These are phyloP conservation scores for Ericerus pela DNA, from an alignment of 1,140 invertebrate species.

Conservation along the genomic window DNA sequence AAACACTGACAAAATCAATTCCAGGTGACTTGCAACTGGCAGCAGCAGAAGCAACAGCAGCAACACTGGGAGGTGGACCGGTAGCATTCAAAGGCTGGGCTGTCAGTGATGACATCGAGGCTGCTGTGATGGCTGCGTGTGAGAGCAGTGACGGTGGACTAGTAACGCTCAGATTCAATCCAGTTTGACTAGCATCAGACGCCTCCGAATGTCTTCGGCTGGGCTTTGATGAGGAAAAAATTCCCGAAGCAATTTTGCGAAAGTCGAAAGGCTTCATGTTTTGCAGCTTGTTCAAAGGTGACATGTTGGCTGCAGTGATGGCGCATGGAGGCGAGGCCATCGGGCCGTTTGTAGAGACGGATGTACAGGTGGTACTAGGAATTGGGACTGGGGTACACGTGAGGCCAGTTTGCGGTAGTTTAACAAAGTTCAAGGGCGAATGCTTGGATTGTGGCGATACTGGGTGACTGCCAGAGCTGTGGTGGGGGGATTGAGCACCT, in stretches of 20 bases:
- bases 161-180: conserved; percentile 39
- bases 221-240: conserved; percentile 28
- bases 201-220: conserved; percentile 36
- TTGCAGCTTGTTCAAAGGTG: conserved; percentile 73
- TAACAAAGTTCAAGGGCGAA: conserved; percentile 20
- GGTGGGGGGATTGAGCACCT: neutral
- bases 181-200: conserved; percentile 35
- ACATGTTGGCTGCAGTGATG: conserved; percentile 41
- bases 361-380: conserved; percentile 23
- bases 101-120: conserved; percentile 32
- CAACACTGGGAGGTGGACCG: conserved; percentile 5
- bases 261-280: conserved; percentile 93
- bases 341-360: conserved; percentile 32
- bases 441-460: conserved; percentile 5
- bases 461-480: neutral
- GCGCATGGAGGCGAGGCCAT: too few relatives aligned
- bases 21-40: conserved; percentile 31
- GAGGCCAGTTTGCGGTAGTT: conserved; percentile 22
- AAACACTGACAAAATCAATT: too few relatives aligned
- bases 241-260: conserved; percentile 49
- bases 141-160: conserved; percentile 27
- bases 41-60: conserved; percentile 9
- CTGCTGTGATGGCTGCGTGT: conserved; percentile 20
- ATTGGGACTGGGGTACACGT: conserved; percentile 27
- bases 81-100: conserved; percentile 2